Evolutionary conservation across 2,797 vertebrate genomes (phyloP), one percentile per base, ranked within the genome.

Genomic region (Gobionotothen gibberifrons): DNA sequence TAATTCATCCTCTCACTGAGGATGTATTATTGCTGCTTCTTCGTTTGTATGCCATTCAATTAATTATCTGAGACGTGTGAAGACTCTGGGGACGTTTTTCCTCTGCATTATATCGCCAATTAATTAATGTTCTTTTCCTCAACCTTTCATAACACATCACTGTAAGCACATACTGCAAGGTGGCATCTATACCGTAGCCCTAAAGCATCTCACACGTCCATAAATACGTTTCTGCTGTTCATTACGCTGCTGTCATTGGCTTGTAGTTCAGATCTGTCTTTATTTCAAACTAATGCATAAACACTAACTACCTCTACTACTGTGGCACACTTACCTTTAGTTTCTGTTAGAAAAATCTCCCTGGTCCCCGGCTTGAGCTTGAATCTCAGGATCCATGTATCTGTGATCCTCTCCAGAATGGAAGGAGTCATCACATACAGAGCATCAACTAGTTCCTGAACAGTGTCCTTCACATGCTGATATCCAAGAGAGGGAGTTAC

Each of bases 131-230:
- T 64, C 52, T 47, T 15, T 67, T 54, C 14, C 26, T 56, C 65
- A 22, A 71, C 66, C 65, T 52, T 65, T 68, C 16, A n/a, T 40
- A 17, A 48, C 44, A 43, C 57, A 36, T 55, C 63, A 29, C 69
- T 21, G 19, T 53, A 47, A n/a, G n/a, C 26, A 21, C 32, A 42
- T 62, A 26, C 22, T 26, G 22, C 26, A 19, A 44, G 36, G 48
- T 58, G 43, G 78, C 62, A 67, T 78, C 66, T 48, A 32, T 63
- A 68, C 39, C 57, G 17, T 9, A 42, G 46, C 55, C 79, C 67
- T 63, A 22, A 43, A 22, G 59, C n/a, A 9, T n/a, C 55, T 39
- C 52, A 65, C 39, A 69, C 22, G 2, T 52, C 68, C 58, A 68
- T 77, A 57, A 32, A 71, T 59, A 54, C 17, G 39, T 67, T 72